Base-by-base conservation (phyloP, 1,140 invertebrate genomes). In the Drosophila funebris region DNA sequence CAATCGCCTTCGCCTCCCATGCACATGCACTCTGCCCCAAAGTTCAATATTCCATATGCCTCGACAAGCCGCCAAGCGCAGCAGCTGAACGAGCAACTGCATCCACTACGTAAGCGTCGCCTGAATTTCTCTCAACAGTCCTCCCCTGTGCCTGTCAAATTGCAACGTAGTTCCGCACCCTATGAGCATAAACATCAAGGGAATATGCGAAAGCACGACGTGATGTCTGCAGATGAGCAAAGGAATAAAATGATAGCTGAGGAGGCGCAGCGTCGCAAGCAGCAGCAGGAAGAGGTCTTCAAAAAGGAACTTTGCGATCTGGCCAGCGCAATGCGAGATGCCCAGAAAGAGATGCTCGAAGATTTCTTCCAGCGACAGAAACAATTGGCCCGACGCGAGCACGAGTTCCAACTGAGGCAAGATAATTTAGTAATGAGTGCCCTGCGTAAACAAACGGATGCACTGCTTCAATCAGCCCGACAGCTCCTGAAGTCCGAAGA, bases 321-420 rank as follows among this genome's bases (percentile, higher is more conserved):
- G 41, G 68, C 80, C 4, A 61, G 6, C 20, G 81, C 70, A n/a
- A 61, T 91, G 74, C 76, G 76, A 0, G 11, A 48, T 20, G 83
- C 89, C 0, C 90, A 91, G 13, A 76, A 67, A 5, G 76, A 91
- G 37, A 77, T 91, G 71, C 54, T 91, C 8, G 46, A 72, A 9
- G 73, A 87, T 31, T 91, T 91, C 53, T 91, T 91, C 4, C 56
- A 70, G 18, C 79, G 87, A 33, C 90, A 91, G 31, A 90, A 75
- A 14, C 73, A 90, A n/a, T 56, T 91, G 3, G 70, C 76, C 4
- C 70, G 88, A 0, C 70, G 74, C 2, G 90, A 91, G 56, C 90
- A 91, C 36, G 74, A 90, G 41, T 91, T 91, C 53, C 90, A 91
- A 36, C 52, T 83, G 46, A 76, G 70, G 11, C 90, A 91, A 39